phyloP scores from a whole-genome alignment of 2,797 vertebrate genomes.

The Lutjanus campechanus region DNA sequence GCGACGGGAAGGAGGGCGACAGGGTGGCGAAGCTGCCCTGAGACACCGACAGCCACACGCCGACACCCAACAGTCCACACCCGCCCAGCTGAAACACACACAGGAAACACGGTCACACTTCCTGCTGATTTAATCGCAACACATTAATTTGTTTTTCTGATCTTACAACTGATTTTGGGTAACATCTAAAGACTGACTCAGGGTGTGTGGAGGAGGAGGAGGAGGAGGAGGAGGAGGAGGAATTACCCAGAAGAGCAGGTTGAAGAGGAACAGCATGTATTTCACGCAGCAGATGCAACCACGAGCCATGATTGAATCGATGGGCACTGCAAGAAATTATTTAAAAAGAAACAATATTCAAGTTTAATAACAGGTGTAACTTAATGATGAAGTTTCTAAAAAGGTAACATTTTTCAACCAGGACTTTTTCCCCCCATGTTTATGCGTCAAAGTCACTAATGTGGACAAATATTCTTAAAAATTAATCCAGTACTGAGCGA shows the following conservation, averaged over 20 bases:
- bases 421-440: no score
- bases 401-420: no score
- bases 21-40: constrained; percentile 98
- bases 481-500: no score
- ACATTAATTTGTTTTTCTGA: background rate
- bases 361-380: background rate
- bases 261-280: constrained; percentile 99
- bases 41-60: constrained; percentile 97
- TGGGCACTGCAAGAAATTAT: constrained; percentile 86
- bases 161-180: background rate
- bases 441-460: no score
- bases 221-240: no score
- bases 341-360: constrained; percentile 68
- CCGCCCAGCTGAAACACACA: constrained; percentile 91
- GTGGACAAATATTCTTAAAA: no score
- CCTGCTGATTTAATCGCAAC: constrained; percentile 29
- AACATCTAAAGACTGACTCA: background rate
- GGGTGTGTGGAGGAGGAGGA: constrained; percentile 47
- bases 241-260: constrained; percentile 98
- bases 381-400: background rate
- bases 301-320: constrained; percentile 94
- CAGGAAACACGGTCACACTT: constrained; percentile 43
- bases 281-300: constrained; percentile 99
- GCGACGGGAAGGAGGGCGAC: constrained; percentile 95
- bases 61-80: constrained; percentile 95